Percentiles rank a stretch among this genome's conserved stretches.
Conservation (phyloP, 2,797 vertebrate genomes). For the Dicrostonyx torquatus region DNA sequence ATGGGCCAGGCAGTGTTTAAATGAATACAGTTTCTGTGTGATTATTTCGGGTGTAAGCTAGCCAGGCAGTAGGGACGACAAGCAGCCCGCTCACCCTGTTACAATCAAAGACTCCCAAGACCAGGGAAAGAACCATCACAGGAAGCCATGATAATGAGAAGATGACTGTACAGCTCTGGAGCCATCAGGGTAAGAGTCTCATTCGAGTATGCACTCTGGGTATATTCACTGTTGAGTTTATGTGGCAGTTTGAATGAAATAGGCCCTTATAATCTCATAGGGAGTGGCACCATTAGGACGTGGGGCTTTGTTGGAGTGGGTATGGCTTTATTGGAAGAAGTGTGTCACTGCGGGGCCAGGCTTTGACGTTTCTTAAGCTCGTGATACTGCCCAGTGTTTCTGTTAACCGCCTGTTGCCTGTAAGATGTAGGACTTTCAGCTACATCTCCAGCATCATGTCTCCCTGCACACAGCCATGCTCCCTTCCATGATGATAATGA, state of each 20-base stretch:
- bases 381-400: not conserved
- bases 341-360: not conserved
- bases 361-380: not conserved
- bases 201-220: not conserved
- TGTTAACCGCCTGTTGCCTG: not conserved
- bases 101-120: not conserved
- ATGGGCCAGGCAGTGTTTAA: no score
- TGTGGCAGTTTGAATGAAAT: not conserved
- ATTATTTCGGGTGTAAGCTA: no score
- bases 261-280: not conserved
- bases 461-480: not conserved
- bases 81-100: no score
- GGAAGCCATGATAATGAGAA: not conserved
- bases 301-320: not conserved
- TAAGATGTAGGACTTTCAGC: not conserved
- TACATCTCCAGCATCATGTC: not conserved
- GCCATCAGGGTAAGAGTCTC: not conserved
- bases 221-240: not conserved
- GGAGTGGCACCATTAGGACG: not conserved
- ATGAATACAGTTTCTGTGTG: no score
- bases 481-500: not conserved
- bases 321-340: not conserved
- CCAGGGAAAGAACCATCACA: not conserved
- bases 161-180: not conserved
- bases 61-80: no score